Percentiles rank a stretch among this genome's conserved stretches.
phyloP scores from a whole-genome alignment of 2,888 invertebrate species.

The Antitype chi region DNA sequence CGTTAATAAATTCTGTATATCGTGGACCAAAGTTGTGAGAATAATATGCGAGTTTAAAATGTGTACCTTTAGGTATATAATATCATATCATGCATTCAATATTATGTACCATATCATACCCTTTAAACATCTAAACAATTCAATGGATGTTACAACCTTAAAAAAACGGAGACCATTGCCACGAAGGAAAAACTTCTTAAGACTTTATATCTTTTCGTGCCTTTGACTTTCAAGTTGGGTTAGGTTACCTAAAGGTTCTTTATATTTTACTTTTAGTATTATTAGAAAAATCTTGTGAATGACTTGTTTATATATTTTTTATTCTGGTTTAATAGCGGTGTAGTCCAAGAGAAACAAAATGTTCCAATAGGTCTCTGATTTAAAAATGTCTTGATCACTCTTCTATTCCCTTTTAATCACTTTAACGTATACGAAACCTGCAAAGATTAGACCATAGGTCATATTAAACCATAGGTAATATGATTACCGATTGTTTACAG shows the following conservation, averaged over 20 bases:
- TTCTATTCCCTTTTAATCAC: neutral
- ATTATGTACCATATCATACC: neutral
- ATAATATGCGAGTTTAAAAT: neutral
- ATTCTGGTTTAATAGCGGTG: neutral
- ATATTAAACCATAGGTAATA: neutral
- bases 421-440: neutral
- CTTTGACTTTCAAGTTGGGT: neutral
- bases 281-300: neutral
- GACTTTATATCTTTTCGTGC: neutral
- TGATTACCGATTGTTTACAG: neutral
- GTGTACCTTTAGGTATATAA: neutral
- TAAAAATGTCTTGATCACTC: neutral
- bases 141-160: neutral
- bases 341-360: neutral
- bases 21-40: conserved; percentile 10
- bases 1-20: conserved; percentile 6
- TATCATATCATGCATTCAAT: neutral
- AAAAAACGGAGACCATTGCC: neutral
- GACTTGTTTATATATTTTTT: neutral
- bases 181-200: neutral
- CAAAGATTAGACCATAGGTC: neutral
- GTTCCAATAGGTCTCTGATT: neutral
- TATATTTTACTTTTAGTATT: neutral
- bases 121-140: neutral
- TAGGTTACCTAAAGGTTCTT: neutral